These are phyloP conservation scores for Enhydra lutris DNA, from an alignment of 2,113 vertebrate species.

Conservation along the genomic window DNA sequence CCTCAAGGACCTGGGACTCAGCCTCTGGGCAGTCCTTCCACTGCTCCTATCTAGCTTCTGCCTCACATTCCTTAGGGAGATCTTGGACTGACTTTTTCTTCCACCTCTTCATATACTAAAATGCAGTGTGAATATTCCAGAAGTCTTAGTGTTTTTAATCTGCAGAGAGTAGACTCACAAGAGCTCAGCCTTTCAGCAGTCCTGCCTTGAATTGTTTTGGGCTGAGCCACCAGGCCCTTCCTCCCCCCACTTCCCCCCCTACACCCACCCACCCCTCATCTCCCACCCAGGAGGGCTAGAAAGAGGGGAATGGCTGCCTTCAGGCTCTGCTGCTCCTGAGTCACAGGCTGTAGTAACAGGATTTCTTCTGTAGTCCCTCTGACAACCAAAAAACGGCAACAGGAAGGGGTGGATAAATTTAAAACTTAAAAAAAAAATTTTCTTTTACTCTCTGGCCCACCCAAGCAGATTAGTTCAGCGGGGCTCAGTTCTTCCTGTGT, in stretches of 20 bases:
- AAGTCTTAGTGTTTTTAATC: background rate
- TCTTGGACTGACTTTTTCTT: background rate
- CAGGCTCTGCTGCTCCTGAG: background rate
- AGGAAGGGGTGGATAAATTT: background rate
- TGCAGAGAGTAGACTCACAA: background rate
- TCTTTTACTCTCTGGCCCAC: background rate
- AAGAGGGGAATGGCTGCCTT: background rate
- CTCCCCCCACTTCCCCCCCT: too few relatives aligned
- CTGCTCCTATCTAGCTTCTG: background rate
- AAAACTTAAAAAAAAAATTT: background rate
- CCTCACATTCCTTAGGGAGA: background rate
- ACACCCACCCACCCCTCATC: background rate
- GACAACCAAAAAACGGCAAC: background rate
- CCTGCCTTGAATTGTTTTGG: background rate
- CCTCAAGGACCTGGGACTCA: background rate
- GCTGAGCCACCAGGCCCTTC: background rate
- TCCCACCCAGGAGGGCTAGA: background rate
- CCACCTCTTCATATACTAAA: background rate
- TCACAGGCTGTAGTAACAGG: background rate
- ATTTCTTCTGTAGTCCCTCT: background rate
- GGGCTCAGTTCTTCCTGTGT: background rate
- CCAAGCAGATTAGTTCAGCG: background rate
- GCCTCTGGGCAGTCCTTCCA: background rate
- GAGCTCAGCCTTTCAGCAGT: background rate
- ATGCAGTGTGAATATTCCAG: background rate